Conservation (phyloP, 2,888 invertebrate genomes). For the Eristalinus sepulchralis region DNA sequence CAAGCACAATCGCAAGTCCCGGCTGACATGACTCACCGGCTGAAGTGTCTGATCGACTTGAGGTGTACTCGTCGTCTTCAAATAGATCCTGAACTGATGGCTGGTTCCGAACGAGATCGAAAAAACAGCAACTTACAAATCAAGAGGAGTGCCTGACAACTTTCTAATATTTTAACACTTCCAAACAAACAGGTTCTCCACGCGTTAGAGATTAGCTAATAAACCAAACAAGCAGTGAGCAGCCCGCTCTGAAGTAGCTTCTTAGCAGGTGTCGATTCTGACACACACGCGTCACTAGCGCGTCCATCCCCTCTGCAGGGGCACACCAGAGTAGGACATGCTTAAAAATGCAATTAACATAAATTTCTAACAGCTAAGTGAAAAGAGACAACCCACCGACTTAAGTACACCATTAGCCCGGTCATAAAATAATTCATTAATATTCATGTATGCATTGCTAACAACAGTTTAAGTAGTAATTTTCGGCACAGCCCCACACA, state of each 20-base stretch:
- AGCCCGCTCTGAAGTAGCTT: background rate
- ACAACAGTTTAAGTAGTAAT: constrained; percentile 35
- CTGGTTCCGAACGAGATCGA: background rate
- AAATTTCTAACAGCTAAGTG: background rate
- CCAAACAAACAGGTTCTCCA: constrained; percentile 4
- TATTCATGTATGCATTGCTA: constrained; percentile 46
- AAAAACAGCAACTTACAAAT: background rate
- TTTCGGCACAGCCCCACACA: background rate
- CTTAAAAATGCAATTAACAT: background rate
- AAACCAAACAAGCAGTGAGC: background rate
- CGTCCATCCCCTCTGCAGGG: background rate
- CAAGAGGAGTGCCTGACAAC: constrained; percentile 2
- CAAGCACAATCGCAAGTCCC: background rate
- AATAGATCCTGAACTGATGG: background rate
- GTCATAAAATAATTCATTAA: constrained; percentile 25
- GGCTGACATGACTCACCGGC: background rate
- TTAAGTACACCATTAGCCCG: constrained; percentile 35
- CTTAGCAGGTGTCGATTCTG: background rate
- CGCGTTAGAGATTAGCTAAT: background rate
- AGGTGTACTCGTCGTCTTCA: background rate
- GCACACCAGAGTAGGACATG: background rate
- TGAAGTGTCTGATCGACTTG: background rate
- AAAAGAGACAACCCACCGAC: background rate
- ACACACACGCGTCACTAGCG: background rate
- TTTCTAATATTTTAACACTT: constrained; percentile 5